These are phyloP conservation scores for Tangara arthus DNA, from an alignment of 2,797 vertebrate species.

Conservation along the genomic window DNA sequence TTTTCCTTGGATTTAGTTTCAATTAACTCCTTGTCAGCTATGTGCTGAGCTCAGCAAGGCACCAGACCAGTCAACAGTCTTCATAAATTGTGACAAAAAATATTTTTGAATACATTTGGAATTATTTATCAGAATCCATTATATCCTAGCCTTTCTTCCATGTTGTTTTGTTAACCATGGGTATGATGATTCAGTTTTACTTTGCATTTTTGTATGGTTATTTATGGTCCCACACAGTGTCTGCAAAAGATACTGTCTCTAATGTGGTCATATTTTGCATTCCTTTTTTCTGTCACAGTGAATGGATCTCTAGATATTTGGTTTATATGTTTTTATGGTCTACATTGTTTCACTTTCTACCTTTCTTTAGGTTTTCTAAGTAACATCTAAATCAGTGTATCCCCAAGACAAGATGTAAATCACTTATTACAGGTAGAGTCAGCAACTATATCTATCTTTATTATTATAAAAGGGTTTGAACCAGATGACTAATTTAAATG, in stretches of 20 bases:
- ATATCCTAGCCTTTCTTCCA: not conserved
- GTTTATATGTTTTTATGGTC: not conserved
- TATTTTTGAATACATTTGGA: not conserved
- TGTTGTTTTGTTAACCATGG: not conserved
- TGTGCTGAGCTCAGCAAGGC: conserved; percentile 4
- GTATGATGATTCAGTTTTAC: not conserved
- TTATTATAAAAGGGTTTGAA: not conserved
- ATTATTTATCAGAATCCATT: not conserved
- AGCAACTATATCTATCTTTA: not conserved
- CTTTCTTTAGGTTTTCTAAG: not conserved
- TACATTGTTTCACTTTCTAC: not conserved
- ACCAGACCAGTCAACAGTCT: not conserved
- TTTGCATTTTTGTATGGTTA: not conserved
- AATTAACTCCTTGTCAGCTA: conserved; percentile 32
- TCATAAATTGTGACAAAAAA: conserved; percentile 1
- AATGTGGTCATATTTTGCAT: not conserved
- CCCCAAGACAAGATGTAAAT: not conserved
- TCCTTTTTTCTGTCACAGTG: not conserved
- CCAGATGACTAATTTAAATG: not conserved
- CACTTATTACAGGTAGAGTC: not conserved
- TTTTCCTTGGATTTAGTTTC: conserved; percentile 35
- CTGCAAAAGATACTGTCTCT: not conserved
- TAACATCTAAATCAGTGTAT: not conserved
- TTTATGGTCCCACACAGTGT: not conserved
- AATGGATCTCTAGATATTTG: not conserved